Percentiles rank a stretch among this genome's conserved stretches.
These are phyloP conservation scores for Tragelaphus eurycerus DNA, from an alignment of 2,797 vertebrate genomes.

Conservation along the genomic window DNA sequence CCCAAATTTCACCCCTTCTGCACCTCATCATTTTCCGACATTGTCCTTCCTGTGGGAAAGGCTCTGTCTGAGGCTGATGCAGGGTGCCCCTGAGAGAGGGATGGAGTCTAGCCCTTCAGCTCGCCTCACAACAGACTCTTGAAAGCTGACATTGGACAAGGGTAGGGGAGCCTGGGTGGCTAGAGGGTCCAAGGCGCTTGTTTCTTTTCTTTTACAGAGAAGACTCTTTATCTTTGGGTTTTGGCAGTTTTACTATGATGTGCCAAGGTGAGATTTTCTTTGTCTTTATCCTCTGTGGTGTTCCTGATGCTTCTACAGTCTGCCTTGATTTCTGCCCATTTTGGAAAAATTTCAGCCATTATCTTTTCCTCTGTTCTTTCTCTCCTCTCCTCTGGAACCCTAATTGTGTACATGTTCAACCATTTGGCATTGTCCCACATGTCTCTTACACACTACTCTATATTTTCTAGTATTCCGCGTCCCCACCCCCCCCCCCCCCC, in stretches of 20 bases:
- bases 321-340: not conserved
- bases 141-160: not conserved
- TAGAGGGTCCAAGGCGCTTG: not conserved
- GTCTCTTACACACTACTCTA: not conserved
- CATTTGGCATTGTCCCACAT: not conserved
- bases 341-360: not conserved
- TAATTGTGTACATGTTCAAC: not conserved
- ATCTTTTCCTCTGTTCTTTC: not conserved
- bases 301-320: not conserved
- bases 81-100: not conserved
- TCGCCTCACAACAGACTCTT: not conserved
- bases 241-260: not conserved
- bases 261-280: not conserved
- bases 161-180: not conserved
- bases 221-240: not conserved
- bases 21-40: not conserved
- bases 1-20: not conserved
- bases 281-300: not conserved
- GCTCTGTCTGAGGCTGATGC: not conserved
- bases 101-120: not conserved
- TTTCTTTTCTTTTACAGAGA: not conserved
- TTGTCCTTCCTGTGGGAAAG: not conserved
- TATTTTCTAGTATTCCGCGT: not conserved
- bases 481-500: too few relatives aligned
- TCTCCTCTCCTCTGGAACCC: not conserved